Evolutionary conservation across 2,888 invertebrate genomes (phyloP).

Genomic region (Rhynchonema sp.): DNA sequence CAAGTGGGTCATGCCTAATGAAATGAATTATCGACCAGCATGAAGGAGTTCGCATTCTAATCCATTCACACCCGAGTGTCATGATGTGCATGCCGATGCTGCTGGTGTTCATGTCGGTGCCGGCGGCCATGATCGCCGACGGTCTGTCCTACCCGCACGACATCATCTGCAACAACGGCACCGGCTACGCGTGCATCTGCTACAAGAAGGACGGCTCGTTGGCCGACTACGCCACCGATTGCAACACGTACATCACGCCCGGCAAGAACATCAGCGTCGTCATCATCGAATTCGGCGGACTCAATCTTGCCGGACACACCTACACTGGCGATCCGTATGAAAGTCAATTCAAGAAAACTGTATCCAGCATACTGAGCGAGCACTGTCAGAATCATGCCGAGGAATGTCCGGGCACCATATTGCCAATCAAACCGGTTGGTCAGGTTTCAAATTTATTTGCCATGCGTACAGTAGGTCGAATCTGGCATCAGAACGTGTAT

Average conservation of each 20-base stretch:
- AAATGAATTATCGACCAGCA: neutral
- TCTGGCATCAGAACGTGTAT: too few species aligned
- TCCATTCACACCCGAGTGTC: too few species aligned
- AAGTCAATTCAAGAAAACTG: neutral
- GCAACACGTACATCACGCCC: neutral
- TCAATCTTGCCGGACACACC: neutral
- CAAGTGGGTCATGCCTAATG: neutral
- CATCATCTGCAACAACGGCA: constrained; percentile 20
- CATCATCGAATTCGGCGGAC: neutral
- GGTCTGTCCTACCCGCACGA: too few species aligned
- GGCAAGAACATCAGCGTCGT: neutral
- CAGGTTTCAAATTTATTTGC: neutral
- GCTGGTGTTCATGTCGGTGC: too few species aligned
- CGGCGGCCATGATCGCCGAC: too few species aligned
- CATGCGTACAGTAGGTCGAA: neutral
- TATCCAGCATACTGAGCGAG: constrained; percentile 18
- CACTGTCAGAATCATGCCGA: constrained; percentile 19
- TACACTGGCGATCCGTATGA: neutral
- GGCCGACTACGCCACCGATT: neutral
- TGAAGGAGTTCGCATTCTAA: too few species aligned
- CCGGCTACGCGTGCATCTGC: constrained; percentile 21
- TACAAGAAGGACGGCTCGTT: constrained; percentile 2
- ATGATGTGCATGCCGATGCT: too few species aligned
- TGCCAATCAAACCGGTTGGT: constrained; percentile 13
- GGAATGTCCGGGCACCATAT: constrained; percentile 18